Base-by-base conservation (phyloP, 2,888 invertebrate species). In the Rhorus exstirpatorius region DNA sequence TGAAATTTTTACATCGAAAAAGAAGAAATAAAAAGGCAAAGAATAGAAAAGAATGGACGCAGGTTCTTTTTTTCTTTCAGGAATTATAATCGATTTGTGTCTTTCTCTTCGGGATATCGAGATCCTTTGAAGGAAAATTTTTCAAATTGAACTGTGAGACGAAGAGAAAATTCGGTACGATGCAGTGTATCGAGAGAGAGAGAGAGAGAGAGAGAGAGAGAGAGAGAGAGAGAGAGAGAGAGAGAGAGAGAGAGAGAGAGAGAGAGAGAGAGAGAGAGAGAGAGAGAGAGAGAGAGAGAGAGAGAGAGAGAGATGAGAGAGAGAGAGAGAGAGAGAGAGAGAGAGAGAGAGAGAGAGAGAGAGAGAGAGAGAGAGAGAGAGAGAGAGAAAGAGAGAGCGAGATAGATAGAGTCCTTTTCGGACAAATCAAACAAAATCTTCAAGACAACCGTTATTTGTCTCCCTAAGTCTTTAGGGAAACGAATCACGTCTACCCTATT, bases 1-100 rank as follows among this genome's bases (percentile, higher is more conserved):
- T 79, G 60, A 61, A 79, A 63, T 74, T 58, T 21, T 38, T 17
- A 35, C 19, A 19, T 6, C 17, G 6, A 38, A 38, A 60, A 35
- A 55, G 10, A 6, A 58, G 1, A 10, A 58, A 55, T 19, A 60
- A 21, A 38, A 44, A 63, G n/a, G 6, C n/a, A 6, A n/a, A 14
- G 14, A 31, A 14, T 3, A 8, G 4, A 38, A 41, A 41, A n/a
- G 3, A 63, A 26, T 0, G 26, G 21, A 8, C 8, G n/a, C n/a
- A n/a, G n/a, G n/a, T 51, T 21, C 0, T 19, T 51, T 21, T 51
- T 51, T 31, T 31, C 12, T 19, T 51, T 51, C 21, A n/a, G n/a
- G n/a, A n/a, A n/a, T n/a, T 38, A 17, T 1, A 51, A 51, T 65
- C 65, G 35, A 49, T 49, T 21, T 51, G 1, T 7, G 8, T 26